Base-by-base conservation (phyloP, 1,140 invertebrate genomes). In the Heterodera schachtii region DNA sequence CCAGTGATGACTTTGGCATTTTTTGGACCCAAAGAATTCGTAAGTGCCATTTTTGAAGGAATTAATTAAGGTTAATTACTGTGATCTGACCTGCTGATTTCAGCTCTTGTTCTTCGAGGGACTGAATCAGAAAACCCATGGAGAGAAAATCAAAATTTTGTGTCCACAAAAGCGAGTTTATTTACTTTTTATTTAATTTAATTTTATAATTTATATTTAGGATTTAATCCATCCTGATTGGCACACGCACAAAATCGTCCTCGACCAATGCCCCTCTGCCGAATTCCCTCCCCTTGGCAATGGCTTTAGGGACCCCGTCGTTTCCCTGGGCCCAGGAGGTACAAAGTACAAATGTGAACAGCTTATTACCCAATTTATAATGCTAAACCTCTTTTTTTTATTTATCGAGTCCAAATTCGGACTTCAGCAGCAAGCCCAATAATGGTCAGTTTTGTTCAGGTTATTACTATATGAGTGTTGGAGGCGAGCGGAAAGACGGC, bases 381-480 rank as follows among this genome's bases (percentile, higher is more conserved):
- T 64, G 16, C 4, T 60, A 5, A 60, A 60, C 13, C 19, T 60
- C 11, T 60, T 60, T 60, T 60, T 16, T 4, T 16, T 16, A 19
- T 60, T 19, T 19, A 19, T 16, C 31, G 31, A 31, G 31, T 31
- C 31, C 31, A 31, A 31, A 31, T 31, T 31, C 31, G 31, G 31
- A 31, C 31, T 31, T 31, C 31, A 31, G 31, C 31, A 31, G 31
- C 31, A 31, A 0, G 31, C 31, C 31, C 31, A 31, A 31, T 31
- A 31, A 31, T 31, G 31, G 31, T 31, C 31, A 0, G 31, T 31
- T 31, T 31, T 31, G 31, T 64, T 64, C 57, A 64, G 57, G 75
- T 3, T 76, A 76, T 57, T 60, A 60, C 9, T 76, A 76, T 19
- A 76, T 76, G 75, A 76, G 47, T 9, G 57, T 76, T 19, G 75